Base-by-base conservation (phyloP, 1,140 invertebrate genomes). In the Brachionus sp. region DNA sequence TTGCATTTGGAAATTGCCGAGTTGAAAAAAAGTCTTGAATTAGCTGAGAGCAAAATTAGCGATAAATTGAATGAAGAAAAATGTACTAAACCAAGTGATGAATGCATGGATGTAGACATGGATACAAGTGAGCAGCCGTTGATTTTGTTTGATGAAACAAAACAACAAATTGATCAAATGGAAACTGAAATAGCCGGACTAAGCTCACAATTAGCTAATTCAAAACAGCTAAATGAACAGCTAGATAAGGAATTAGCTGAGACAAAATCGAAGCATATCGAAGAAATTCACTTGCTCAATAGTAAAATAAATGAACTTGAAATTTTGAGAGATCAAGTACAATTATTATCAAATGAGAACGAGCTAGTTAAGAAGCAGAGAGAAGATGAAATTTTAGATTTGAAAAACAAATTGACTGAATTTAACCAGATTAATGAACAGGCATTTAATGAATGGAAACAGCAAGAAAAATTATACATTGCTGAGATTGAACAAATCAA, bases 71-170 rank as follows among this genome's bases (percentile, higher is more conserved):
- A 62, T 62, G 33, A 66, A 16, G 9, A 66, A 13, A 25, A 13
- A 10, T 16, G 19, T 35, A 29, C 12, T 12, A 35, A 66, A 66
- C 7, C 62, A n/a, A 12, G 62, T 66, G 62, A 66, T 29, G 62
- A 66, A 33, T 66, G 33, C n/a, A 53, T 53, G 50, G 62, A 66
- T 23, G 33, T 66, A n/a, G 62, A 62, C 12, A 29, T 62, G 19
- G 57, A 66, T 29, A 66, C 62, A 33, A 23, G 29, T 66, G 62
- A 66, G 62, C 62, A n/a, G n/a, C n/a, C 62, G 19, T 66, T 66
- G n/a, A n/a, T 66, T 10, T 13, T 33, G 9, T 66, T 33, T 2
- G 12, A 66, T 12, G 25, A 66, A 10, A 66, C 25, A 16, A 53
- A 53, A 16, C 50, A 53, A 16, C 50, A 66, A 35, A 66, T 35